Evolutionary conservation across 2,113 vertebrate species (phyloP).

Genomic region (Spea bombifrons): DNA sequence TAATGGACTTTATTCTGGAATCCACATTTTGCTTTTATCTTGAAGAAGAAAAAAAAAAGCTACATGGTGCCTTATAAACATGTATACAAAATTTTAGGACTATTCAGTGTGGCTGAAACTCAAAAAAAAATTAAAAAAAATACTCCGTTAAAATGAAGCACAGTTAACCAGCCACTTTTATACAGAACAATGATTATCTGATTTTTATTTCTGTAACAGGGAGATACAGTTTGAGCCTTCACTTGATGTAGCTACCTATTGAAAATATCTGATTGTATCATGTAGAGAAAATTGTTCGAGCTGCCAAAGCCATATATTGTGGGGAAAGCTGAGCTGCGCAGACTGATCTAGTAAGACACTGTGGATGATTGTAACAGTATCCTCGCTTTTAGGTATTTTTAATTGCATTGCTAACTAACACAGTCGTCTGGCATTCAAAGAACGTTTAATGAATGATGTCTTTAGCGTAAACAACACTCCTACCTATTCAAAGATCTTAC

Average conservation of each 20-base stretch:
- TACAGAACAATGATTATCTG: conserved; percentile 34
- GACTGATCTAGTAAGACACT: conserved; percentile 28
- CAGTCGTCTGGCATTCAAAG: conserved; percentile 7
- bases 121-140: conserved; percentile 3
- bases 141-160: conserved; percentile 1
- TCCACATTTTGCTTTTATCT: not conserved
- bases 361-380: conserved; percentile 20
- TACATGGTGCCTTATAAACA: not conserved
- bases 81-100: not conserved
- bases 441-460: conserved; percentile 22
- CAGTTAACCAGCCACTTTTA: conserved; percentile 27
- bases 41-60: not conserved
- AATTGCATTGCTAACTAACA: conserved; percentile 27
- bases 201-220: conserved; percentile 22
- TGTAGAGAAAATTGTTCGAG: conserved; percentile 45
- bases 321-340: conserved; percentile 29
- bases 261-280: conserved; percentile 42
- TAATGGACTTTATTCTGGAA: not conserved
- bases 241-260: conserved; percentile 32
- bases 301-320: conserved; percentile 9
- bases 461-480: conserved; percentile 16
- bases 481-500: conserved; percentile 6
- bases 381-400: conserved; percentile 27
- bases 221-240: conserved; percentile 34
- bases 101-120: conserved; percentile 1